These are phyloP conservation scores for Hermaeophaga mercurialis DNA, from an alignment of 2,888 invertebrate species.

Conservation along the genomic window DNA sequence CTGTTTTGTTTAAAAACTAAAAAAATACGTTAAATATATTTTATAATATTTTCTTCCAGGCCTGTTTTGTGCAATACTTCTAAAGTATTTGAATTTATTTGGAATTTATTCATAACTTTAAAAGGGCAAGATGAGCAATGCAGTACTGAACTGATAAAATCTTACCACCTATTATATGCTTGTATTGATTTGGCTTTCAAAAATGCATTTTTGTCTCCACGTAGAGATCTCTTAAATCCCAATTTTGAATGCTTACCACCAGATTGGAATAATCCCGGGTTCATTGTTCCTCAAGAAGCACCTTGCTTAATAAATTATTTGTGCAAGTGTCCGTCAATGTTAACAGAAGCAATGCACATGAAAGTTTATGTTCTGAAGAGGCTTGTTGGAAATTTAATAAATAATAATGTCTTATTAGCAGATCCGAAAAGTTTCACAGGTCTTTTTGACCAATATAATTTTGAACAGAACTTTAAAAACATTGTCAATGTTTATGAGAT, in stretches of 20 bases:
- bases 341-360: constrained; percentile 88
- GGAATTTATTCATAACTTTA: constrained; percentile 90
- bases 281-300: constrained; percentile 66
- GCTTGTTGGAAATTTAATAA: constrained; percentile 76
- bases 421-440: constrained; percentile 72
- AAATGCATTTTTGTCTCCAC: constrained; percentile 80
- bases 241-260: constrained; percentile 78
- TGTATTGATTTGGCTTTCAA: constrained; percentile 90
- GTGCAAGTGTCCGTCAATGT: constrained; percentile 61
- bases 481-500: constrained; percentile 89
- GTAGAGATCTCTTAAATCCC: constrained; percentile 85
- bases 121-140: constrained; percentile 86
- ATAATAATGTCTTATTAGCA: constrained; percentile 76
- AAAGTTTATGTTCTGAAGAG: constrained; percentile 87
- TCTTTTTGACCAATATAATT: constrained; percentile 76
- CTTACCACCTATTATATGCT: constrained; percentile 88
- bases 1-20: background rate
- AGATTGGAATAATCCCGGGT: constrained; percentile 66
- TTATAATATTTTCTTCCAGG: constrained; percentile 56
- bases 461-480: constrained; percentile 85
- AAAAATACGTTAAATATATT: background rate
- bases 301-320: constrained; percentile 74
- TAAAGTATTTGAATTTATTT: constrained; percentile 90
- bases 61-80: constrained; percentile 77
- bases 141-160: constrained; percentile 91